Evolutionary conservation across 2,113 vertebrate genomes (phyloP), one percentile per base, ranked within the genome.

Genomic region (Lates calcarifer): DNA sequence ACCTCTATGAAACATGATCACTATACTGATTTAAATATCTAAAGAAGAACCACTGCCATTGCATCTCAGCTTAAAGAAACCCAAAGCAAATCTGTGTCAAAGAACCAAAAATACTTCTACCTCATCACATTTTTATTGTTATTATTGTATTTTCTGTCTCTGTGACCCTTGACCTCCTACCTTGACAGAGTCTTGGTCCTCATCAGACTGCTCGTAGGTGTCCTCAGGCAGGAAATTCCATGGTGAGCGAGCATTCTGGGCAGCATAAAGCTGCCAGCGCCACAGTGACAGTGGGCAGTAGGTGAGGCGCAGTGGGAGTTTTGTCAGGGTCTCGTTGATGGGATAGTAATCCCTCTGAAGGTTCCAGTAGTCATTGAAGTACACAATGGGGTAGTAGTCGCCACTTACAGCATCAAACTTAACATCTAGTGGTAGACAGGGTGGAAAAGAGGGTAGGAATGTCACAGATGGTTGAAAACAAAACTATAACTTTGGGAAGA

Each of bases 291-390:
- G 95, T 0, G 97, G 98, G 81, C 97, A 99, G 94, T 95, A 99
- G 60, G 90, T 93, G 33, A 99, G 95, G 0, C 96, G 96, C 58
- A 99, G 94, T 0, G 97, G 97, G 45, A 99, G 92, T 33, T 88
- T 92, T 33, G 85, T 86, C 83, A 98, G 89, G 1, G 93, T 95
- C 4, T 96, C 95, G 0, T 99, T 99, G 86, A 99, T 96, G 73
- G 97, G 96, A 88, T 95, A 97, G 56, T 98, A 98, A 10, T 99
- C 98, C 89, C 97, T 97, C 94, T 99, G 98, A 75, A 99, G 96
- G 93, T 99, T 99, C 98, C 98, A 99, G 95, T 98, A 99, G 80
- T 99, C 98, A 0, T 99, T 99, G 94, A 98, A 98, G 90, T 98
- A 99, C 11, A 99, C 93, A 39, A 99, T 98, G 49, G 98, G 98